A percentile compares a stretch with the other conserved stretches of the same genome.
phyloP scores from a whole-genome alignment of 2,797 vertebrate species.

The Malurus splendens region DNA sequence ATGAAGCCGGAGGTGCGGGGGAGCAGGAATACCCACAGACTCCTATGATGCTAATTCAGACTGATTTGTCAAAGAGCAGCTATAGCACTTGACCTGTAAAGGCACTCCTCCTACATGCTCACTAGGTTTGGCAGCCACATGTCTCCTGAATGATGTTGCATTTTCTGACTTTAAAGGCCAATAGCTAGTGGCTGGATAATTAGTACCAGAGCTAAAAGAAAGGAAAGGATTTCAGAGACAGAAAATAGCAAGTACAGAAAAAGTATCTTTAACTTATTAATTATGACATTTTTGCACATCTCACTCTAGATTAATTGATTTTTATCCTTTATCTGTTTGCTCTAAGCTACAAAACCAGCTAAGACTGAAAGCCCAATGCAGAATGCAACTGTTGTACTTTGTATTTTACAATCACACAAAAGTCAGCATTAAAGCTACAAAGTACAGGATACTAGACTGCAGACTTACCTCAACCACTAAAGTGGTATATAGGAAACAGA shows the following conservation, averaged over 20 bases:
- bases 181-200: constrained; percentile 3
- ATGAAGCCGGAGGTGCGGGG: background rate
- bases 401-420: background rate
- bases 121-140: background rate
- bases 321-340: background rate
- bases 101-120: background rate
- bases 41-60: constrained; percentile 11
- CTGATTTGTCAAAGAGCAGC: constrained; percentile 1
- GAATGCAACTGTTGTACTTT: background rate
- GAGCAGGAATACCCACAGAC: background rate
- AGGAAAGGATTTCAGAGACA: background rate
- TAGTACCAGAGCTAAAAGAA: background rate
- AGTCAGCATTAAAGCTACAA: background rate
- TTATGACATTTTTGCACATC: background rate
- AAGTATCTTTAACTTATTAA: background rate
- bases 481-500: constrained; percentile 6
- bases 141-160: background rate
- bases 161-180: background rate
- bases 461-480: background rate
- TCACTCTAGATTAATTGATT: background rate
- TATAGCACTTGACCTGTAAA: constrained; percentile 9
- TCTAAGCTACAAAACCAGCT: background rate
- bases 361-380: background rate
- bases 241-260: background rate
- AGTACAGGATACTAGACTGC: background rate